Evolutionary conservation across 2,888 invertebrate genomes (phyloP), one percentile per base, ranked within the genome.

Genomic region (Nephrotoma flavescens): DNA sequence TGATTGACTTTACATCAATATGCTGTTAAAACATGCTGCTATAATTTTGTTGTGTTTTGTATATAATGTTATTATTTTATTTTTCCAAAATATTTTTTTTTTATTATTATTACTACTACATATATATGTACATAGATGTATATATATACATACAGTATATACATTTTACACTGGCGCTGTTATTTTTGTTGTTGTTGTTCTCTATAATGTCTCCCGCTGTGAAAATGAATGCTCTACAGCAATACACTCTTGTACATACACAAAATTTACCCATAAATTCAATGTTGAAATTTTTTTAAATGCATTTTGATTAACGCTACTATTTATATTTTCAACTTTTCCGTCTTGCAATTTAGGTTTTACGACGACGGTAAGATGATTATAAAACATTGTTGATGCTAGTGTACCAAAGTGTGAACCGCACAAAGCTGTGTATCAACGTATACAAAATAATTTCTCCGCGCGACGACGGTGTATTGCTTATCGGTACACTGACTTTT

Each of bases 1-100:
- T 84, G 84, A 84, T 84, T 84, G 84, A 84, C 84, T 84, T 84
- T 85, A 85, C 85, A 85, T 85, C 85, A 85, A 85, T 85, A 85
- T 85, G 85, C 85, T 85, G 85, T 85, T 85, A 85, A 85, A 85
- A 85, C 85, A 85, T 85, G 85, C 44, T 85, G 85, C 19, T 85
- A 45, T 85, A 19, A 42, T 84, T 84, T 84, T 42, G 42, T 42
- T 84, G 84, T 84, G 11, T 6, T 84, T 42, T 12, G 6, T 31
- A 71, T 31, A 71, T 71, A 71, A 71, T 71, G 71, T 31, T 71
- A 71, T 71, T 71, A 71, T 71, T 71, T 71, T 71, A 71, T 71
- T 71, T 71, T 71, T 31, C 31, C 31, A 71, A 71, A 52, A n/a
- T n/a, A 52, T 15, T 19, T 9, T 71, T 31, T 71, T 71, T 71